Evolutionary conservation across 2,888 invertebrate species (phyloP), one percentile per base, ranked within the genome.

Genomic region (Polyommatus icarus): DNA sequence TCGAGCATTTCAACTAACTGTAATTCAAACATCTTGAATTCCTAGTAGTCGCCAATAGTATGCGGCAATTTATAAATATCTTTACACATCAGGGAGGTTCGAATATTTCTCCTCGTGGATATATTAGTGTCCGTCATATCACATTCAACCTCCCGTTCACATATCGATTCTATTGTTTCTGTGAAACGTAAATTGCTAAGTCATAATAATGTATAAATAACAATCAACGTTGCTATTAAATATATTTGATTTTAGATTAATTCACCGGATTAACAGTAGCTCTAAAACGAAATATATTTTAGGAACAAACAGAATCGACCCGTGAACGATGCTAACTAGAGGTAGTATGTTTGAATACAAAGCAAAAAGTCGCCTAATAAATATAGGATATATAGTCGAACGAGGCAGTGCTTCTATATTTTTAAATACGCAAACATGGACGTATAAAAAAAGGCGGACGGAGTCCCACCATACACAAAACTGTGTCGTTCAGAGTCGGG

Each of bases 331-430:
- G 67, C 18, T 32, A 67, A 15, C 15, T 32, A 5, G 67, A 67
- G 29, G 29, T 67, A 67, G 61, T 61, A 20, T 61, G 15, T 67
- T 67, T 67, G 29, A 29, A 29, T 29, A 6, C 8, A 67, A 67
- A 61, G 61, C 29, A 67, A 67, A 67, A 67, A 67, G 15, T 67
- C 61, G 20, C 61, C 61, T 67, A 12, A 67, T 15, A 18, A 32
- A 32, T 29, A 72, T 1, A 40, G 32, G 40, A 72, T n/a, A 72
- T n/a, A 40, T 72, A 72, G 18, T 72, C n/a, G 72, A 12, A 40
- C 73, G 24, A 46, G 73, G 73, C 73, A 73, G 46, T 50, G 73
- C 15, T n/a, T 40, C 10, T 72, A 78, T 50, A 71, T 29, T 18
- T 10, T 18, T 29, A 67, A 29, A 29, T 29, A 71, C 61, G 29